Evolutionary conservation across 2,113 vertebrate genomes (phyloP).

Genomic region (Herpetotheres cachinnans): DNA sequence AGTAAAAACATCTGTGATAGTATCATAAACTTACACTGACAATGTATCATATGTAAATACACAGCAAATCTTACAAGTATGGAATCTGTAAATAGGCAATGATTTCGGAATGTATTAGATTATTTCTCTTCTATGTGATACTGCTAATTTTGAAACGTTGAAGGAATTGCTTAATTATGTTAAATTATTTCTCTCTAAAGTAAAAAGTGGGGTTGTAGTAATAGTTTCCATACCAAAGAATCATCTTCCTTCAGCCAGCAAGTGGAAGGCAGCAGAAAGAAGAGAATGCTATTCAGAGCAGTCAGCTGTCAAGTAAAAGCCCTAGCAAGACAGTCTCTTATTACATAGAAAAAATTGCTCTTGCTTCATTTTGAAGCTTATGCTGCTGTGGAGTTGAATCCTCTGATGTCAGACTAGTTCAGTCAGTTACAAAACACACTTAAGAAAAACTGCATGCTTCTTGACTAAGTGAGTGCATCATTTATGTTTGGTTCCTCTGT

Average conservation of each 20-base stretch:
- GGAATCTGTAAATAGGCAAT: background rate
- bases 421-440: background rate
- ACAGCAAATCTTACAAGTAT: background rate
- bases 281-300: background rate
- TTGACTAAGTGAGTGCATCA: background rate
- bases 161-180: background rate
- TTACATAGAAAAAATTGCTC: background rate
- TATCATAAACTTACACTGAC: background rate
- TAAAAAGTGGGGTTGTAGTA: background rate
- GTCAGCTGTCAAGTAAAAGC: background rate
- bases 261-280: background rate
- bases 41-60: background rate
- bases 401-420: background rate
- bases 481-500: background rate
- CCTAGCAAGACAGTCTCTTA: background rate
- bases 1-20: background rate
- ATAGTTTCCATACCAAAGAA: background rate
- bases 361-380: background rate
- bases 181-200: background rate
- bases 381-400: background rate
- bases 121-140: background rate
- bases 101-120: background rate
- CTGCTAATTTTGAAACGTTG: background rate
- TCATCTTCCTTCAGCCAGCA: background rate
- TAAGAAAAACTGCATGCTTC: background rate